phyloP scores from a whole-genome alignment of 1,140 invertebrate genomes.

The Zaprionus vittiger region DNA sequence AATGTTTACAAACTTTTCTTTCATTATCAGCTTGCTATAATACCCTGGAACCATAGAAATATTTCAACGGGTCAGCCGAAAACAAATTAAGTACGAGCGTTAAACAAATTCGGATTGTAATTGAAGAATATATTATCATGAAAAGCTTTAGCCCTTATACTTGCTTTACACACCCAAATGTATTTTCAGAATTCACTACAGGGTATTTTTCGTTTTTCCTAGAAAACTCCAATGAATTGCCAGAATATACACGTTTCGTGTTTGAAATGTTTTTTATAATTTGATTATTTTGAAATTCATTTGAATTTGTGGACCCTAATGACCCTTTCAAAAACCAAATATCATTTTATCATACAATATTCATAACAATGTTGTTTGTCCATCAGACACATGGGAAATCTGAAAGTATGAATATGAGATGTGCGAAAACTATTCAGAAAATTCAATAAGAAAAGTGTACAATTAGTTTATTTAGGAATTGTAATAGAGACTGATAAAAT shows the following conservation, averaged over 20 bases:
- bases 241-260: not conserved
- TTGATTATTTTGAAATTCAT: conserved; percentile 1
- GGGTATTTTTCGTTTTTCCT: not conserved
- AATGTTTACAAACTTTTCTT: not conserved
- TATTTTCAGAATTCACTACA: not conserved
- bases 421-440: not conserved
- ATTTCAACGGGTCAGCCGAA: not conserved
- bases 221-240: not conserved
- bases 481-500: not conserved
- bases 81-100: too few species aligned
- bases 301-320: conserved; percentile 4
- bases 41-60: not conserved
- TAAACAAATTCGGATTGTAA: not conserved
- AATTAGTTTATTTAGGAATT: not conserved
- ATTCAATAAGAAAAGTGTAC: not conserved
- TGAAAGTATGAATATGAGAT: not conserved
- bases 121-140: not conserved
- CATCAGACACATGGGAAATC: not conserved
- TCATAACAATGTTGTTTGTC: not conserved
- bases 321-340: conserved; percentile 2
- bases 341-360: not conserved
- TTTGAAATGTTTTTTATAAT: conserved; percentile 3
- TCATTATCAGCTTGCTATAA: not conserved
- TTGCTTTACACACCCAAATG: not conserved
- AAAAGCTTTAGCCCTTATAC: not conserved